Conservation (phyloP, 2,888 invertebrate genomes). For the Adineta ricciae region DNA sequence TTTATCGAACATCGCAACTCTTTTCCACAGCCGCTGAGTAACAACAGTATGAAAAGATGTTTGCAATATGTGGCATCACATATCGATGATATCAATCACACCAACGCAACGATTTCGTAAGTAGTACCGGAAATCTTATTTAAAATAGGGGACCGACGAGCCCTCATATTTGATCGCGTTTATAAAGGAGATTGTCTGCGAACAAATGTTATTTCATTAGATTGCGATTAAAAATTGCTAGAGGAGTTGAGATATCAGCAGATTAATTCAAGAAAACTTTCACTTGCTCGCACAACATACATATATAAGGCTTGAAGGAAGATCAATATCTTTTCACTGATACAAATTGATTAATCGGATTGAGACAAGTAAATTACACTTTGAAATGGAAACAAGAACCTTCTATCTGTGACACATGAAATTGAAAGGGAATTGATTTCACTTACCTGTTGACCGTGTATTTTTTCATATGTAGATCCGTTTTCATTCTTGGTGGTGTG, state of each 20-base stretch:
- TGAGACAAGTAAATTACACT: no score
- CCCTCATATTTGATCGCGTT: background rate
- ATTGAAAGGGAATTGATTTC: no score
- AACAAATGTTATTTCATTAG: background rate
- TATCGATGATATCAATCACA: background rate
- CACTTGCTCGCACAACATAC: no score
- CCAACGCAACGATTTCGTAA: background rate
- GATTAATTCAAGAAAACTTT: background rate
- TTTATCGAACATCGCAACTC: background rate
- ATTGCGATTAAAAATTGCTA: background rate
- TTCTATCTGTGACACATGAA: no score
- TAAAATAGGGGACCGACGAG: background rate
- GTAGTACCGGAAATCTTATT: background rate
- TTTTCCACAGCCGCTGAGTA: background rate
- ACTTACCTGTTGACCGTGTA: no score
- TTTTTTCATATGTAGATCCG: no score
- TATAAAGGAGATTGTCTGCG: background rate
- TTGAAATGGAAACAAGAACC: no score
- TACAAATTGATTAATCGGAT: no score
- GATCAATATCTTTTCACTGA: no score
- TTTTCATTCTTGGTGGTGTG: no score
- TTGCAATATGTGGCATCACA: background rate
- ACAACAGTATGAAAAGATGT: background rate
- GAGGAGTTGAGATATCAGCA: no score
- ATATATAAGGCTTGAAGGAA: no score